Evolutionary conservation across 2,113 vertebrate genomes (phyloP).

Genomic region (Odocoileus hemionus): DNA sequence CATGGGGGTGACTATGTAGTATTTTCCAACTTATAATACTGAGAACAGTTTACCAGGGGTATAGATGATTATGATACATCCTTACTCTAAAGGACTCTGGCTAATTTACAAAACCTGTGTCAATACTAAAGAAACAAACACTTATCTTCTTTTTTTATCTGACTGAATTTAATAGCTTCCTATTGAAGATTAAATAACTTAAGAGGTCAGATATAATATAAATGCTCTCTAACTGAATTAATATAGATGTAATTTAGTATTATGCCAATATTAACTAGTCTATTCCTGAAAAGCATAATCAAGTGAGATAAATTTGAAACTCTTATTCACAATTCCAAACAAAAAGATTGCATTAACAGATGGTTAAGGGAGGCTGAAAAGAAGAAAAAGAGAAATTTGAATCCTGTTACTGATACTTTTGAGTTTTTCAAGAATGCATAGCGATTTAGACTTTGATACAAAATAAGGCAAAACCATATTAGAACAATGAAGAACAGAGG

Average conservation of each 20-base stretch:
- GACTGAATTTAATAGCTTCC: not conserved
- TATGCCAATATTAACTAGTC: not conserved
- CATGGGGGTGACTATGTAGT: not conserved
- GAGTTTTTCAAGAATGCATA: not conserved
- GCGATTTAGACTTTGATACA: not conserved
- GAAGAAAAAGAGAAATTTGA: not conserved
- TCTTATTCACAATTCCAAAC: not conserved
- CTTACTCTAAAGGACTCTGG: not conserved
- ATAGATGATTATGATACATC: not conserved
- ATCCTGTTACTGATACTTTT: not conserved
- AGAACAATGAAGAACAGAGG: conserved; percentile 2
- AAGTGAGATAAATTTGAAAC: not conserved
- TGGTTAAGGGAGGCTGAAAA: not conserved
- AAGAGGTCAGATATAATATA: not conserved
- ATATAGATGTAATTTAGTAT: not conserved
- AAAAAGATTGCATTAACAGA: not conserved
- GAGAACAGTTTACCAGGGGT: not conserved
- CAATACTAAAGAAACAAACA: not conserved
- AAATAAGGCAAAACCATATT: not conserved
- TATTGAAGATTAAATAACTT: not conserved
- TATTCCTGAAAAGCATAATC: conserved; percentile 10
- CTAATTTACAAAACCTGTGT: not conserved
- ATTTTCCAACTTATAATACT: not conserved
- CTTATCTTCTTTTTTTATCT: not conserved
- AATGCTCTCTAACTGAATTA: not conserved